Conservation (phyloP, 2,797 vertebrate species). For the Zalophus californianus region DNA sequence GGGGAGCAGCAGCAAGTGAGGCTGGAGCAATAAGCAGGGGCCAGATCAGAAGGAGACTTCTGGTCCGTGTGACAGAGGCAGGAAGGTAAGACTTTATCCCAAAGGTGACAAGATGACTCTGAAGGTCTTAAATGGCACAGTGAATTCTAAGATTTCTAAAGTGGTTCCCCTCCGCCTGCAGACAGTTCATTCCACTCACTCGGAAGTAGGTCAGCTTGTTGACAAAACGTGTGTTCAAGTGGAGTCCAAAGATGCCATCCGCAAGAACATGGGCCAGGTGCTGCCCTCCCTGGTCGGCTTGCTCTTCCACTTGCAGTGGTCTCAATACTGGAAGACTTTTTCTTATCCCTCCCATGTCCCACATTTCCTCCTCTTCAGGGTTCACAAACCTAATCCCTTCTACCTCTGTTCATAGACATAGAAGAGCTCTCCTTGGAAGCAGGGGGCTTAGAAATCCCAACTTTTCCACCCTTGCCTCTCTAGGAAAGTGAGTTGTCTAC, state of each 20-base stretch:
- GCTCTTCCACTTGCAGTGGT: accelerated
- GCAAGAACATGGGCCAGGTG: accelerated
- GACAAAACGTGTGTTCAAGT: not conserved
- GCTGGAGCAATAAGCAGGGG: accelerated
- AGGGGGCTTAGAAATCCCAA: not conserved
- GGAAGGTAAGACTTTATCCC: not conserved
- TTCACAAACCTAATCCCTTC: not conserved
- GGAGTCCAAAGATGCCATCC: not conserved
- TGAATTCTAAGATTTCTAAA: not conserved
- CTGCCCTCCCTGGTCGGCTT: not conserved
- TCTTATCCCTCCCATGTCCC: accelerated
- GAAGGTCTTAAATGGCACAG: not conserved
- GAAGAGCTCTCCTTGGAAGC: not conserved
- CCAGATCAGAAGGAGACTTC: not conserved
- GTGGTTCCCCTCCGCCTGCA: not conserved
- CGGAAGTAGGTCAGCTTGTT: not conserved
- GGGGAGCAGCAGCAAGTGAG: not conserved
- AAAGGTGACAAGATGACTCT: not conserved
- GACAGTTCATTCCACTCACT: not conserved
- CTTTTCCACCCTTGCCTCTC: not conserved
- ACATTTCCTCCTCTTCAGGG: not conserved
- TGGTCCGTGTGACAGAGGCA: not conserved
- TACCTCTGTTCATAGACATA: not conserved
- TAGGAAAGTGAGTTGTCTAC: not conserved
- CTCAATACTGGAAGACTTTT: not conserved